phyloP scores from a whole-genome alignment of 2,888 invertebrate species.

The Peribatodes rhomboidaria region DNA sequence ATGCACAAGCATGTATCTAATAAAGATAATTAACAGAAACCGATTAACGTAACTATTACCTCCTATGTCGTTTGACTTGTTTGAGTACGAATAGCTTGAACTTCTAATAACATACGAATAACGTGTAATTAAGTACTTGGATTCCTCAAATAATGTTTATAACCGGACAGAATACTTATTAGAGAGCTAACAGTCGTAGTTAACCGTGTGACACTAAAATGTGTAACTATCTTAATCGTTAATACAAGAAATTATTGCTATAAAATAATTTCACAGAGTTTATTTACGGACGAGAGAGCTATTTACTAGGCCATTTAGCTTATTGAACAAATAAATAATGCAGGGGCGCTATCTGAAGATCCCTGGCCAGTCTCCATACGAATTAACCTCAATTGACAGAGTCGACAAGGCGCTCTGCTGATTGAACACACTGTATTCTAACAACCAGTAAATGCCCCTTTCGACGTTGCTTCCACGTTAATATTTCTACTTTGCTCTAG shows the following conservation, averaged over 20 bases:
- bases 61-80: not conserved
- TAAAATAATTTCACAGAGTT: conserved; percentile 55
- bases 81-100: not conserved
- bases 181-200: conserved; percentile 21
- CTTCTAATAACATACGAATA: not conserved
- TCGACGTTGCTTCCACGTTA: conserved; percentile 65
- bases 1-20: not conserved
- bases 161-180: conserved; percentile 11
- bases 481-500: conserved; percentile 58
- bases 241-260: conserved; percentile 43
- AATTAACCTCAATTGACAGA: conserved; percentile 86
- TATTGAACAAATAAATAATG: conserved; percentile 83
- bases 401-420: conserved; percentile 83
- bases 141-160: conserved; percentile 2
- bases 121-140: not conserved
- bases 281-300: conserved; percentile 60
- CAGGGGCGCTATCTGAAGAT: conserved; percentile 80
- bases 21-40: not conserved
- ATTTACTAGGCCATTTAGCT: conserved; percentile 74
- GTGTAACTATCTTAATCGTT: conserved; percentile 7
- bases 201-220: conserved; percentile 1
- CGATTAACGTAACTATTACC: conserved; percentile 1
- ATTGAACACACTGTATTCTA: conserved; percentile 76
- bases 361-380: conserved; percentile 81
- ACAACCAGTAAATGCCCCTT: conserved; percentile 67